Base-by-base conservation (phyloP, 92 coral and sea anemone genomes). In the Isaurus tuberculatus region DNA sequence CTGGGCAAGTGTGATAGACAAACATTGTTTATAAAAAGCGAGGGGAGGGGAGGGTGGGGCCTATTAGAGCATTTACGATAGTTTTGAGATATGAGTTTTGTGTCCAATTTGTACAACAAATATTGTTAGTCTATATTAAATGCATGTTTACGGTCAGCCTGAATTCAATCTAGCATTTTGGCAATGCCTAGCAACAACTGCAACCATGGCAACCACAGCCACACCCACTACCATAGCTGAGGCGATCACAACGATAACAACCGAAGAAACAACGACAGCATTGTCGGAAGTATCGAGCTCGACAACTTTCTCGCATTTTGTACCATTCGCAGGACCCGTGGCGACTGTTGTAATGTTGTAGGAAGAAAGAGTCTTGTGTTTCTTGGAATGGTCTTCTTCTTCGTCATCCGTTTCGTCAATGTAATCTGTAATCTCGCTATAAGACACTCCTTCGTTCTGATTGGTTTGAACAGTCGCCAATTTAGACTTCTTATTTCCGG, bases 171-270 rank as follows among this genome's bases (percentile, higher is more conserved):
- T 89, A 33, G 99, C 89, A 64, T 93, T 94, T 77, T 97, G 99
- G 78, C 98, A 97, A 85, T 97, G 99, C 85, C 99, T 91, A 43
- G 99, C 99, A 55, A 97, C 99, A 51, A 97, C 99, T 2, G 99
- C 99, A 66, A 97, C 98, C 99, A 97, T 97, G 73, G 99, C 99
- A 86, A 97, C 99, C 22, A 97, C 94, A 31, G 99, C 99, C 22
- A 97, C 99, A 16, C 99, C 99, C 32, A 97, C 99, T 25, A 97
- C 99, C 99, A 97, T 97, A 82, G 99, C 99, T 90, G 99, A 97
- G 53, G 99, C 99, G 22, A 97, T 97, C 46, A 97, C 99, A 82
- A 97, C 99, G 86, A 97, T 97, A 25, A 97, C 99, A 14, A 97
- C 99, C 86, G 99, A 97, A 29, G 99, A 97, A 73, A 97, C 99